Evolutionary conservation across 2,888 invertebrate genomes (phyloP), one percentile per base, ranked within the genome.

Genomic region (Nineta flava): DNA sequence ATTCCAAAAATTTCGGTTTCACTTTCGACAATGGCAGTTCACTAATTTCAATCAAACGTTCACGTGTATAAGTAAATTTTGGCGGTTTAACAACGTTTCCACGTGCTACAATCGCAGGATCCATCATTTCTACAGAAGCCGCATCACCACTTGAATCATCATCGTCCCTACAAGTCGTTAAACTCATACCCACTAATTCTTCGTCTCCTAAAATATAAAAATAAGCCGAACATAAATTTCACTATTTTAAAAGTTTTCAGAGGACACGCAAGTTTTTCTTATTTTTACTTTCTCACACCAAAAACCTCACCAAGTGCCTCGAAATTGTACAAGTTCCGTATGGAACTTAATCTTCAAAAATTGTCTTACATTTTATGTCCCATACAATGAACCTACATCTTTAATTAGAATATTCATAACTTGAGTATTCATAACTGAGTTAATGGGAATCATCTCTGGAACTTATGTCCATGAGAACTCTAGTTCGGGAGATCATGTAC

Each of bases 1-100:
- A 19, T 55, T 77, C 74, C 54, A 80, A 65, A 65, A 79, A 81
- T 57, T 79, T 77, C n/a, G 90, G 86, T 60, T 81, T 77, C 53
- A 71, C 74, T 62, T 77, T 78, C 45, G 87, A 81, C 54, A 79
- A 70, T 52, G 83, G 81, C 57, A 77, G 77, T 61, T 77, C 75
- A 51, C 83, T 77, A 56, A 90, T 72, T 43, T 77, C 74, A 66
- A 87, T 68, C 56, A 92, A 72, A 61, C 84, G 76, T 47, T 84
- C 82, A 65, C 81, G 71, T 26, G 77, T 74, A 68, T 79, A 79
- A 49, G 71, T 72, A 56, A 72, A 70, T 61, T 67, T 65, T 17
- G 54, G 40, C 46, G 53, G 51, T 16, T 53, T 48, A 63, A 40
- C 41, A 49, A 71, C 69, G 12, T 34, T 32, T 5, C 74, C 72